Evolutionary conservation across 1,140 invertebrate genomes (phyloP).

Genomic region (Chrysomallon squamiferum): DNA sequence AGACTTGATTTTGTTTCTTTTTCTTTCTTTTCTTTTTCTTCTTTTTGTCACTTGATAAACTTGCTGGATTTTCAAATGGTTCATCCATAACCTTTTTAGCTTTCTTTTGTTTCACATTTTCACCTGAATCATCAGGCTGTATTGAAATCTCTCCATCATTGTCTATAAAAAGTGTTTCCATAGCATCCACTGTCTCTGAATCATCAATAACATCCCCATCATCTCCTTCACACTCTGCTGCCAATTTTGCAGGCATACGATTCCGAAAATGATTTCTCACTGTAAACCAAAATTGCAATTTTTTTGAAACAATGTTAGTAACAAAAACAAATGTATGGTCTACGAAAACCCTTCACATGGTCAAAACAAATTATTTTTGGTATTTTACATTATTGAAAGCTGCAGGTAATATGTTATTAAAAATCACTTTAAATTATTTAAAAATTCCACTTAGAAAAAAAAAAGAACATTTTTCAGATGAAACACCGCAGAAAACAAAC

Average conservation of each 20-base stretch:
- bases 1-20: slow-evolving; percentile 4
- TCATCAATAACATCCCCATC: slow-evolving; percentile 24
- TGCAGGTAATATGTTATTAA: background rate
- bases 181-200: slow-evolving; percentile 19
- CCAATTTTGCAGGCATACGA: slow-evolving; percentile 34
- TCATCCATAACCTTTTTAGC: slow-evolving; percentile 10
- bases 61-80: slow-evolving; percentile 11
- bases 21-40: slow-evolving; percentile 1
- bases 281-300: no score
- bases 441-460: background rate
- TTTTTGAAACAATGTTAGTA: slow-evolving; percentile 1
- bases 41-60: slow-evolving; percentile 4
- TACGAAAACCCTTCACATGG: background rate
- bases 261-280: slow-evolving; percentile 44
- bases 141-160: slow-evolving; percentile 9
- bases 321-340: background rate
- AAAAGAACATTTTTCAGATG: background rate
- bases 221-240: slow-evolving; percentile 35
- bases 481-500: no score
- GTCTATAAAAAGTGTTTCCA: slow-evolving; percentile 31
- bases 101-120: slow-evolving; percentile 1
- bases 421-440: background rate
- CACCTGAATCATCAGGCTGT: background rate
- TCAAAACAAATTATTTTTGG: no score
- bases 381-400: background rate